A percentile compares a stretch with the other conserved stretches of the same genome.
Evolutionary conservation across 1,140 invertebrate genomes (phyloP).

Genomic region (Caenorhabditis remanei): DNA sequence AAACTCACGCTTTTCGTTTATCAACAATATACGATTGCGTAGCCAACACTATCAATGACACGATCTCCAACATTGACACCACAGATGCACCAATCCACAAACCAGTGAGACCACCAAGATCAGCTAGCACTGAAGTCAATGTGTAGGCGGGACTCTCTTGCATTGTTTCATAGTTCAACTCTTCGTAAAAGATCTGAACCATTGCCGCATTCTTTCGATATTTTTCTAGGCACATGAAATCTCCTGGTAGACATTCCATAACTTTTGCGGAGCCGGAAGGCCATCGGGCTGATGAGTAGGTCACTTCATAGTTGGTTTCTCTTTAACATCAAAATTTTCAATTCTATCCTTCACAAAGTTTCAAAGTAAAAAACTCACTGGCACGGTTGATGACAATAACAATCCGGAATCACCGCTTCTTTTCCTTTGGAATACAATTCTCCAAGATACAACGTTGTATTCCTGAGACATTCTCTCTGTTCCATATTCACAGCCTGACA

Average conservation of each 20-base stretch:
- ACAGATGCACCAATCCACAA: slow-evolving; percentile 78
- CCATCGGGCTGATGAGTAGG: slow-evolving; percentile 77
- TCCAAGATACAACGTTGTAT: slow-evolving; percentile 73
- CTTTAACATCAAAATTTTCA: slow-evolving; percentile 65
- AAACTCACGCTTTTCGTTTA: slow-evolving; percentile 57
- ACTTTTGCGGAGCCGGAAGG: slow-evolving; percentile 77
- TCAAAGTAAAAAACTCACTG: slow-evolving; percentile 62
- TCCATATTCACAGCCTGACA: slow-evolving; percentile 53
- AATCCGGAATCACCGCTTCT: slow-evolving; percentile 66
- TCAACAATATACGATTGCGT: slow-evolving; percentile 69
- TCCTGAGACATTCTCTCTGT: slow-evolving; percentile 74
- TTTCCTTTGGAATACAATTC: slow-evolving; percentile 71
- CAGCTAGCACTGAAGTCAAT: slow-evolving; percentile 73
- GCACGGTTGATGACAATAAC: slow-evolving; percentile 77
- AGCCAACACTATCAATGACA: slow-evolving; percentile 69
- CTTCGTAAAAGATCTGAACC: slow-evolving; percentile 78
- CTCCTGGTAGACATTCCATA: slow-evolving; percentile 74
- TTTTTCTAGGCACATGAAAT: slow-evolving; percentile 76
- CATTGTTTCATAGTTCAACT: slow-evolving; percentile 77
- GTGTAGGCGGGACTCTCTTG: slow-evolving; percentile 74
- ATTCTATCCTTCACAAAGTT: not conserved
- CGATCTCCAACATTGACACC: slow-evolving; percentile 74
- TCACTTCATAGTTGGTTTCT: slow-evolving; percentile 77
- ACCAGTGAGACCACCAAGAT: slow-evolving; percentile 76
- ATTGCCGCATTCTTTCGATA: slow-evolving; percentile 77